phyloP scores from a whole-genome alignment of 2,797 vertebrate genomes.

The Novumbra hubbsi region DNA sequence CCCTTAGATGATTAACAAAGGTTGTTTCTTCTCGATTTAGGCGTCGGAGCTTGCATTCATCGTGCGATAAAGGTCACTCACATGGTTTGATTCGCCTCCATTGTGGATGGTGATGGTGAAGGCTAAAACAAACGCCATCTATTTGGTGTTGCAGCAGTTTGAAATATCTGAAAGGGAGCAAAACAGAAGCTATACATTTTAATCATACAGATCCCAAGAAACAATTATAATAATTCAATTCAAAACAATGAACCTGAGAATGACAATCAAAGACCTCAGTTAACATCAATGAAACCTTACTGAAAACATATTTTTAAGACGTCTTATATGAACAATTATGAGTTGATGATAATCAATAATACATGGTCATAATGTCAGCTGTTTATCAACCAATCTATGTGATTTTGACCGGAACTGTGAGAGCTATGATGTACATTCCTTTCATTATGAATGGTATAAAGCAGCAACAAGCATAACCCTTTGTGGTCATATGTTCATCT shows the following conservation, averaged over 20 bases:
- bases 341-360: background rate
- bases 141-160: slow-evolving; percentile 72
- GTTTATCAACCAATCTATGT: slow-evolving; percentile 11
- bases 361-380: background rate
- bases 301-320: background rate
- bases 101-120: slow-evolving; percentile 71
- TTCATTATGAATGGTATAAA: slow-evolving; percentile 34
- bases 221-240: slow-evolving; percentile 3
- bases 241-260: background rate
- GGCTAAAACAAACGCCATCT: slow-evolving; percentile 73
- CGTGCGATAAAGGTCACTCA: slow-evolving; percentile 80
- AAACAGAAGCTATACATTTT: slow-evolving; percentile 55
- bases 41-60: slow-evolving; percentile 83
- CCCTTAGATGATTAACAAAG: slow-evolving; percentile 74
- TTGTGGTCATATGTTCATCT: slow-evolving; percentile 45
- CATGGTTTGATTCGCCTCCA: slow-evolving; percentile 78
- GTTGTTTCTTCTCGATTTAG: slow-evolving; percentile 86
- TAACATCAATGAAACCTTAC: background rate
- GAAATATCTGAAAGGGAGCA: slow-evolving; percentile 73
- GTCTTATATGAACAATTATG: background rate
- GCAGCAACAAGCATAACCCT: slow-evolving; percentile 33
- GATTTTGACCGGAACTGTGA: slow-evolving; percentile 23
- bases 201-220: slow-evolving; percentile 14
- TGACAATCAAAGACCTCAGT: background rate
- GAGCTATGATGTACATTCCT: slow-evolving; percentile 35